Evolutionary conservation across 2,888 invertebrate genomes (phyloP).

Genomic region (Scrobipalpa costella): DNA sequence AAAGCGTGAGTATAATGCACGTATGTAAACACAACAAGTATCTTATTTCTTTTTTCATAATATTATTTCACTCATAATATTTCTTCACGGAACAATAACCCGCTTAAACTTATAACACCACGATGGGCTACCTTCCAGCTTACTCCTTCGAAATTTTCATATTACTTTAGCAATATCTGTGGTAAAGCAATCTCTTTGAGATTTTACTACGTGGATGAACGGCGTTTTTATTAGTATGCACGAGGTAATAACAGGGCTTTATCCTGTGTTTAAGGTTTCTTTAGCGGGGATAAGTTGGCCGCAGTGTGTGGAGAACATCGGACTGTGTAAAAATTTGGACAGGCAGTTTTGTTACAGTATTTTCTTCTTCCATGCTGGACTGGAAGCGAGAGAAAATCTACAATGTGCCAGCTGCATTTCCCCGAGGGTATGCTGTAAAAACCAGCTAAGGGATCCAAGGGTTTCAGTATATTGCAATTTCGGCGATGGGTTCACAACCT

Average conservation of each 20-base stretch:
- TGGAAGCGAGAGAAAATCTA: no score
- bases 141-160: constrained; percentile 28
- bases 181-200: constrained; percentile 27
- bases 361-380: no score
- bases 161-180: constrained; percentile 24
- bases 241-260: constrained; percentile 5
- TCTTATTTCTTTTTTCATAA: not conserved
- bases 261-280: constrained; percentile 1
- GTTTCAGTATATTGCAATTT: no score
- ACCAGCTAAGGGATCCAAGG: no score
- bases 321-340: no score
- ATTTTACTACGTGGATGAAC: constrained; percentile 30
- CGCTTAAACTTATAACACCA: not conserved
- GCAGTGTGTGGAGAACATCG: not conserved
- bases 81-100: constrained; percentile 1
- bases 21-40: not conserved
- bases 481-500: no score
- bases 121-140: not conserved
- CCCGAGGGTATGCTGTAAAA: no score
- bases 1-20: not conserved
- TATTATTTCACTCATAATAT: constrained; percentile 1
- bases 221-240: constrained; percentile 28
- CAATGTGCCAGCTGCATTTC: no score
- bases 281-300: not conserved
- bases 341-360: no score